A percentile compares a stretch with the other conserved stretches of the same genome.
phyloP scores from a whole-genome alignment of 2,113 vertebrate species.

The Salvelinus namaycush region DNA sequence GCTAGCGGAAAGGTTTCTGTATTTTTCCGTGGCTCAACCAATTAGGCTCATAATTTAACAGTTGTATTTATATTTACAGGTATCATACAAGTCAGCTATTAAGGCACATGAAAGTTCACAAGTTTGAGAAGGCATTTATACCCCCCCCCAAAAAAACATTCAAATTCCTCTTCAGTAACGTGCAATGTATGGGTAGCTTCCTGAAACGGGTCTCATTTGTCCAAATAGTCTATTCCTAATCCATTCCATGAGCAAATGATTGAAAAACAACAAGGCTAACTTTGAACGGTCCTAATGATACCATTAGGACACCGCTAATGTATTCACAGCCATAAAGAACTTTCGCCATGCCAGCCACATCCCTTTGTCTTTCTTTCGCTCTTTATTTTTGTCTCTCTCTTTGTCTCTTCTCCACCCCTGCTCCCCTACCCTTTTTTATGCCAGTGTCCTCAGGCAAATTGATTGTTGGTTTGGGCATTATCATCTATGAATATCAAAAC shows the following conservation, averaged over 20 bases:
- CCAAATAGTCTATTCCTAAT: conserved; percentile 31
- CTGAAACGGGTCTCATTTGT: conserved; percentile 22
- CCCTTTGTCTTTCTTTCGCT: neutral
- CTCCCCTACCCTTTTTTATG: neutral
- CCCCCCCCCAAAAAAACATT: too few relatives aligned
- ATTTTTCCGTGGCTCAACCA: too few relatives aligned
- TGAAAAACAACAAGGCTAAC: conserved; percentile 42
- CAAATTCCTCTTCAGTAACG: too few relatives aligned
- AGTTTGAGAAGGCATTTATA: neutral
- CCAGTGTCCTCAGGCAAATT: conserved; percentile 14
- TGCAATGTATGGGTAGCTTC: conserved; percentile 2
- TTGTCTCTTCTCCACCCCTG: too few relatives aligned
- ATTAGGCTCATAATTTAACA: too few relatives aligned
- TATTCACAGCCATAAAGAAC: conserved; percentile 43
- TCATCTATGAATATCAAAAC: conserved; percentile 27
- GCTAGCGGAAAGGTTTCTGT: too few relatives aligned
- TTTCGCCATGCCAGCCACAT: conserved; percentile 21
- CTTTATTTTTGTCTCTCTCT: too few relatives aligned
- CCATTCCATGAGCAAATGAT: conserved; percentile 35
- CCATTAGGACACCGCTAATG: conserved; percentile 44
- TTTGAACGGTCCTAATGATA: conserved; percentile 48
- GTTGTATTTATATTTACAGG: too few relatives aligned
- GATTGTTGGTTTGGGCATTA: neutral
- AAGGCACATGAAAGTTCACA: conserved; percentile 6
- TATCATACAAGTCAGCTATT: neutral